Evolutionary conservation across 2,888 invertebrate genomes (phyloP), one percentile per base, ranked within the genome.

Genomic region (Diplolepis rosae): DNA sequence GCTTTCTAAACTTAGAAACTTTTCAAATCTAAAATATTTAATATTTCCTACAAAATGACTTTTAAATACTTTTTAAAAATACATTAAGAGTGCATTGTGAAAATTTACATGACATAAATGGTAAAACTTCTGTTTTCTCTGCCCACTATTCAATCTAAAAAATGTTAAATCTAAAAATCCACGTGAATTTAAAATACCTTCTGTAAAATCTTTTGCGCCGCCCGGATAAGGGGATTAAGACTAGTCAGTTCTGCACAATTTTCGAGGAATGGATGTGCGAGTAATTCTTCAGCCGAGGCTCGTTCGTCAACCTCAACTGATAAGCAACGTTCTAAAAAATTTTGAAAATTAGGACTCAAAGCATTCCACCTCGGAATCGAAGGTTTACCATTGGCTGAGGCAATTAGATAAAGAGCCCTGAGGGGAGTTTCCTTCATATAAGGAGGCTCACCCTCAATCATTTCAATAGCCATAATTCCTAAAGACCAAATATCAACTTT

Each of bases 381-480:
- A 0, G 99, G 99, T 82, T 98, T 93, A 1, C 98, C 98, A 74
- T 97, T 96, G 0, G 98, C 96, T 6, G 61, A 61, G 0, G 98
- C 98, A 75, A 99, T 99, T 80, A 98, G 91, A 91, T 98, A 99
- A 61, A 99, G 91, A 13, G 98, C 98, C 79, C 96, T 91, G 27
- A 98, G 88, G 0, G 98, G 98, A 0, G 97, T 95, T 89, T 99
- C 98, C 83, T 97, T 95, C 89, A 99, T 92, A 87, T 99, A 99
- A 0, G 99, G 99, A 0, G 98, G 98, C 86, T 98, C 96, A 0
- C 98, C 98, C 87, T 98, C 98, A 66, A 99, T 95, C 96, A 96
- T 96, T 90, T 97, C 97, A 70, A 99, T 97, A 0, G 97, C 96
- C 98, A 99, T 98, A 75, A 99, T 98, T n/a, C 98, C 98, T 70